Evolutionary conservation across 1,140 invertebrate species (phyloP), one percentile per base, ranked within the genome.

Genomic region (Drosophila subobscura): DNA sequence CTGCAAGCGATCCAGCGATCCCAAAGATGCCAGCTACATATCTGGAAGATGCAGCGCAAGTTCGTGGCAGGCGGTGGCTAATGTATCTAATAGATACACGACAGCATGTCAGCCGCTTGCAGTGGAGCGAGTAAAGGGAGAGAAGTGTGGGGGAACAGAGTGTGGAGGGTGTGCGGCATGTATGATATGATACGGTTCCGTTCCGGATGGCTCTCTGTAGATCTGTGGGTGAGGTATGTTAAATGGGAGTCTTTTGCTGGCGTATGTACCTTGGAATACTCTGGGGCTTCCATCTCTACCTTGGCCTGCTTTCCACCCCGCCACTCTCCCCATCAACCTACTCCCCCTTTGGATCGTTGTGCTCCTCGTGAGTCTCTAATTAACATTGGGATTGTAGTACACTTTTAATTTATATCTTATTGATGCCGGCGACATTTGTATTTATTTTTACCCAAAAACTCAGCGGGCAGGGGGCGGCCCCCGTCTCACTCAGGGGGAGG

Each of bases 61-160:
- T 44, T 45, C 22, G 44, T 25, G 40, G 67, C 80, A 85, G 70
- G 78, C 65, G 70, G 83, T 65, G 65, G 83, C 83, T 86, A 86
- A 86, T 86, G 83, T 83, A 86, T 88, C 83, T 86, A 86, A 88
- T 86, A 86, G 83, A 83, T 86, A 86, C 83, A 86, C 74, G 83
- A 86, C 83, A 76, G 78, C 75, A 88, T 75, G 79, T 78, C 83
- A 88, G 72, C 49, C 45, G 74, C 65, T 65, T 37, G 57, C 77
- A 81, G 27, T 53, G 54, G 45, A 81, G 81, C 81, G 63, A 66
- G 25, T 61, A 41, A 61, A 23, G 52, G 33, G 29, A 27, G 25
- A 27, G 0, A 27, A 6, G 25, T 5, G 25, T 5, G 29, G 29
- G 29, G 3, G 8, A 33, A 8, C 7, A 20, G 16, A 20, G 16